Evolutionary conservation across 2,797 vertebrate genomes (phyloP).

Genomic region (Arrhamphus sclerolepis): DNA sequence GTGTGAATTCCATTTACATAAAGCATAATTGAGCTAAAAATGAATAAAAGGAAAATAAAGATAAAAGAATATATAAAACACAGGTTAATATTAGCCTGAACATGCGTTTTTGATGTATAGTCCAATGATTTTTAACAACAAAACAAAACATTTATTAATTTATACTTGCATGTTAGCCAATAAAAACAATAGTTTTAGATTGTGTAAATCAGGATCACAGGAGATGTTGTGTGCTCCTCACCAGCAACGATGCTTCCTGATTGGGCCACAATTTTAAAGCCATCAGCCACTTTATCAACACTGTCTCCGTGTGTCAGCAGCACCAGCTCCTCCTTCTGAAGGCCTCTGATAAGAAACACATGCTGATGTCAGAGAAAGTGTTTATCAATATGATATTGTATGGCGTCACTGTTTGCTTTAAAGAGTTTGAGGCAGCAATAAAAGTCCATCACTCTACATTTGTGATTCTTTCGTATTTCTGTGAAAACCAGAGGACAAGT

Average conservation of each 20-base stretch:
- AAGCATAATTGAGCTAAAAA: background rate
- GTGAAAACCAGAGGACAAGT: no score
- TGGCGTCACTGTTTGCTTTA: background rate
- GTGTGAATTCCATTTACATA: background rate
- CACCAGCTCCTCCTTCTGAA: constrained; percentile 97
- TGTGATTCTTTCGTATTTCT: no score
- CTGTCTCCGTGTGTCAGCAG: constrained; percentile 97
- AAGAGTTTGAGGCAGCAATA: constrained; percentile 7
- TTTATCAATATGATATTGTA: background rate
- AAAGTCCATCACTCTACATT: no score
- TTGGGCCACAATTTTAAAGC: constrained; percentile 96
- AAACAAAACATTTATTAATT: no score
- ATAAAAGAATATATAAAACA: no score
- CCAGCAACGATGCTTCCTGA: constrained; percentile 97
- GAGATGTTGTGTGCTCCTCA: constrained; percentile 50
- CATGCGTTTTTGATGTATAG: background rate
- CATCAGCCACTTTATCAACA: constrained; percentile 98
- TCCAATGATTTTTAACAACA: background rate
- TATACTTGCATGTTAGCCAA: background rate
- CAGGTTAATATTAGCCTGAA: no score
- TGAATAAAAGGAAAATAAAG: no score
- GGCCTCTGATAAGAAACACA: constrained; percentile 81
- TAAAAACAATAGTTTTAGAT: background rate
- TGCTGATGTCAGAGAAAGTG: constrained; percentile 15
- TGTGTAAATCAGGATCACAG: background rate